A percentile compares a stretch with the other conserved stretches of the same genome.
phyloP scores from a whole-genome alignment of 53 echinoderm and acorn worm genomes.

The Luidia sarsii region DNA sequence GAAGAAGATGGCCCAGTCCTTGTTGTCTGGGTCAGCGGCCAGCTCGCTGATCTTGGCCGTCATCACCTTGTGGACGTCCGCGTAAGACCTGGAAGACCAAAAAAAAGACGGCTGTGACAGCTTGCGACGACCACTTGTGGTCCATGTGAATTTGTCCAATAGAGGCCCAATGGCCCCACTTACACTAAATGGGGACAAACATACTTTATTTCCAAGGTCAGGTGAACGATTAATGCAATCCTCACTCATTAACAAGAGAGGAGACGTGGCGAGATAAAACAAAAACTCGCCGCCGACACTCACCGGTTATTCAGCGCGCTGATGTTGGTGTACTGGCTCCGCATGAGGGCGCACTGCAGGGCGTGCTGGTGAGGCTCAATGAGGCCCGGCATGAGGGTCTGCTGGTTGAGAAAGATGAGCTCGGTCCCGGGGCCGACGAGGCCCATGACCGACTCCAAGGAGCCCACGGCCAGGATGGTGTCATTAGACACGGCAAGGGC shows the following conservation, averaged over 20 bases:
- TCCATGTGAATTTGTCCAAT: not conserved
- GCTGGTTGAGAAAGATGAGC: conserved; percentile 49
- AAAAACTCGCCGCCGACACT: not conserved
- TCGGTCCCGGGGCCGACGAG: conserved; percentile 23
- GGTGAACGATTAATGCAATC: not conserved
- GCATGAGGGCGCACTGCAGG: conserved; percentile 10
- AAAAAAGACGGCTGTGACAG: not conserved
- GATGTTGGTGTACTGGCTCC: conserved; percentile 34
- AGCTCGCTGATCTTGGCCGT: not conserved
- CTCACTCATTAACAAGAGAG: not conserved
- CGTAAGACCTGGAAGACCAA: not conserved
- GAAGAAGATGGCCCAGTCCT: conserved; percentile 50
- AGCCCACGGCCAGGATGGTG: conserved; percentile 31
- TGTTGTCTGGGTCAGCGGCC: not conserved
- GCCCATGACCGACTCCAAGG: conserved; percentile 26
- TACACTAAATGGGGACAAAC: not conserved
- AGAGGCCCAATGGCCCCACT: not conserved
- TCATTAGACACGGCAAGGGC: conserved; percentile 51
- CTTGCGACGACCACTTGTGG: no score
- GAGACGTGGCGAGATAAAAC: not conserved
- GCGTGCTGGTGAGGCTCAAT: conserved; percentile 63
- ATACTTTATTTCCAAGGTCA: not conserved
- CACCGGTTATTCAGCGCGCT: conserved; percentile 38
- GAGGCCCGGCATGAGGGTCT: conserved; percentile 62
- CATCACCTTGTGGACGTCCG: not conserved